phyloP scores from a whole-genome alignment of 37 sponge, comb jelly and placozoan genomes.

The Eunapius fragilis region DNA sequence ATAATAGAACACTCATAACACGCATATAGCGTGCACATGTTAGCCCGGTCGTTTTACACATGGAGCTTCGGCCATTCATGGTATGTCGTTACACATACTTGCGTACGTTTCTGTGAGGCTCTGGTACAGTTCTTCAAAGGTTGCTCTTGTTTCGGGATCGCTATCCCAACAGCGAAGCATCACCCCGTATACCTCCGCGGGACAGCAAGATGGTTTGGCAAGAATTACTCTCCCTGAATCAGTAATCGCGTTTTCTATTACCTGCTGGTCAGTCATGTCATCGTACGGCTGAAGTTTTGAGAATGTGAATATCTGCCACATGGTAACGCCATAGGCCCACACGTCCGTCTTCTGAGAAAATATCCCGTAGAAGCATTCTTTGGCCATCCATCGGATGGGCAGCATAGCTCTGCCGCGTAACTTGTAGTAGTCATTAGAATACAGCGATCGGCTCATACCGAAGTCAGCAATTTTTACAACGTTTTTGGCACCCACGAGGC shows the following conservation, averaged over 20 bases:
- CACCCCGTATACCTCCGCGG: constrained; percentile 50
- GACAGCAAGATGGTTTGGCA: constrained; percentile 36
- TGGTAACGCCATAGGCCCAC: constrained; percentile 69
- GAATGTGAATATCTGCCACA: constrained; percentile 68
- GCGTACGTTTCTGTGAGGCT: background rate
- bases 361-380: constrained; percentile 62
- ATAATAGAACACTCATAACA: background rate
- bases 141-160: constrained; percentile 47
- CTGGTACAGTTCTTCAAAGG: constrained; percentile 45
- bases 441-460: constrained; percentile 60
- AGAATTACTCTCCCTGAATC: constrained; percentile 3
- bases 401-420: constrained; percentile 47
- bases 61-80: background rate
- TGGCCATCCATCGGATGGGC: constrained; percentile 80
- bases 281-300: constrained; percentile 31
- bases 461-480: constrained; percentile 72
- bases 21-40: too few species aligned
- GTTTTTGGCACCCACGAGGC: constrained; percentile 61
- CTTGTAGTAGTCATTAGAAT: constrained; percentile 57
- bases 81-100: background rate
- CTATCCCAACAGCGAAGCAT: constrained; percentile 64
- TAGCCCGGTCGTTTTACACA: background rate
- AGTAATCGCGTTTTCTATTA: background rate
- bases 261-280: constrained; percentile 28
- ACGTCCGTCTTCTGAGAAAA: constrained; percentile 72